Percentiles rank a stretch among this genome's conserved stretches.
Conservation (phyloP, 2,888 invertebrate genomes). For the Hermaeophaga mercurialis region DNA sequence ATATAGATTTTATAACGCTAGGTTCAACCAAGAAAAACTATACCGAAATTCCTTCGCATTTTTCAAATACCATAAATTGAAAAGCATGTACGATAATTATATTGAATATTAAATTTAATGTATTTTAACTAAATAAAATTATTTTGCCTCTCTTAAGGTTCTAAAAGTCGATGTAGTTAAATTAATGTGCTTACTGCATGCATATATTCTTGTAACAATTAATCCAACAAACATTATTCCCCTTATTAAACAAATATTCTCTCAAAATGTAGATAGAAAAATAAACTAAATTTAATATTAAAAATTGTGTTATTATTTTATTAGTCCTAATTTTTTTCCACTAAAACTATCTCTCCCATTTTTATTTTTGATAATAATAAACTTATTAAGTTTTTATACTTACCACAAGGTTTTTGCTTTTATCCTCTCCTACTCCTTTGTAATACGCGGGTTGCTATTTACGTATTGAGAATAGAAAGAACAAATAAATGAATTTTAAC, state of each 20-base stretch:
- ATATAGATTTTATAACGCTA: too few species aligned
- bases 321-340: too few species aligned
- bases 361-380: too few species aligned
- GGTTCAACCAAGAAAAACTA: too few species aligned
- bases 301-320: too few species aligned
- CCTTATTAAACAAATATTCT: neutral
- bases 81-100: slow-evolving; percentile 12
- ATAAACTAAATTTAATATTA: neutral
- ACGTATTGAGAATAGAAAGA: too few species aligned
- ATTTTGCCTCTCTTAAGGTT: neutral
- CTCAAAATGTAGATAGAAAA: neutral
- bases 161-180: neutral
- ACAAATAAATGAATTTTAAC: too few species aligned
- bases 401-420: too few species aligned
- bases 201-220: slow-evolving; percentile 10
- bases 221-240: neutral
- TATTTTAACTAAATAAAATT: neutral
- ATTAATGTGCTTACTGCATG: slow-evolving; percentile 11
- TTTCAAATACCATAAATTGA: neutral
- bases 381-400: too few species aligned
- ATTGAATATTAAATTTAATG: neutral
- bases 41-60: slow-evolving; percentile 17
- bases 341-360: too few species aligned
- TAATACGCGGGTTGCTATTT: too few species aligned
- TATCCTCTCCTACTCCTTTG: too few species aligned